A percentile compares a stretch with the other conserved stretches of the same genome.
These are phyloP conservation scores for Archaeoteleia sp. DNA, from an alignment of 2,888 invertebrate genomes.

Conservation along the genomic window DNA sequence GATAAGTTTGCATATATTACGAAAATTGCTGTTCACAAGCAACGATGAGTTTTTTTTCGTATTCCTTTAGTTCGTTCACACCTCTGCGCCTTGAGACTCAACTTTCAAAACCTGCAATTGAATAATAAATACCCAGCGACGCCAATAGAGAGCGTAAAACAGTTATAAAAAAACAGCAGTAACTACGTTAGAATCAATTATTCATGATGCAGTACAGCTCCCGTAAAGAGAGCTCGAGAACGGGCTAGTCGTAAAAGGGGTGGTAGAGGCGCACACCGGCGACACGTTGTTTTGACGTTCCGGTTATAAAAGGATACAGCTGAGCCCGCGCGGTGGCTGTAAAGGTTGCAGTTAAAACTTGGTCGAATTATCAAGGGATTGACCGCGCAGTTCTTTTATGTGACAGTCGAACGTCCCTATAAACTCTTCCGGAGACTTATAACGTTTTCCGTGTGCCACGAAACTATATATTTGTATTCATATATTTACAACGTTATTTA, in stretches of 20 bases:
- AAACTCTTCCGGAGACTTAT: slow-evolving; percentile 45
- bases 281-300: slow-evolving; percentile 52
- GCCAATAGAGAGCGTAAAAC: slow-evolving; percentile 71
- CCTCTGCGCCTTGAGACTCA: slow-evolving; percentile 59
- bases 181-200: slow-evolving; percentile 74
- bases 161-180: slow-evolving; percentile 74
- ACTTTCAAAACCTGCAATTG: slow-evolving; percentile 68
- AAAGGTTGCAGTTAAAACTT: slow-evolving; percentile 72
- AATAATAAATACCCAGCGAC: slow-evolving; percentile 70
- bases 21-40: slow-evolving; percentile 40
- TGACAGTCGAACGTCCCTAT: slow-evolving; percentile 49
- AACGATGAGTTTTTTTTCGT: slow-evolving; percentile 47
- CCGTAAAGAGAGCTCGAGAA: slow-evolving; percentile 66
- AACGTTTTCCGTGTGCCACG: slow-evolving; percentile 26
- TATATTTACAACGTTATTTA: too few relatives aligned
- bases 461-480: slow-evolving; percentile 32
- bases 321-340: slow-evolving; percentile 61
- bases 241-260: slow-evolving; percentile 70
- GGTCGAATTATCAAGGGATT: slow-evolving; percentile 68
- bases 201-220: slow-evolving; percentile 67
- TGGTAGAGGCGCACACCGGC: slow-evolving; percentile 60
- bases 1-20: slow-evolving; percentile 19
- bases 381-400: slow-evolving; percentile 55
- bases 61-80: slow-evolving; percentile 60
- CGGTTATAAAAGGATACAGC: slow-evolving; percentile 51